phyloP scores from a whole-genome alignment of 1,140 invertebrate species.

The Periplaneta americana region DNA sequence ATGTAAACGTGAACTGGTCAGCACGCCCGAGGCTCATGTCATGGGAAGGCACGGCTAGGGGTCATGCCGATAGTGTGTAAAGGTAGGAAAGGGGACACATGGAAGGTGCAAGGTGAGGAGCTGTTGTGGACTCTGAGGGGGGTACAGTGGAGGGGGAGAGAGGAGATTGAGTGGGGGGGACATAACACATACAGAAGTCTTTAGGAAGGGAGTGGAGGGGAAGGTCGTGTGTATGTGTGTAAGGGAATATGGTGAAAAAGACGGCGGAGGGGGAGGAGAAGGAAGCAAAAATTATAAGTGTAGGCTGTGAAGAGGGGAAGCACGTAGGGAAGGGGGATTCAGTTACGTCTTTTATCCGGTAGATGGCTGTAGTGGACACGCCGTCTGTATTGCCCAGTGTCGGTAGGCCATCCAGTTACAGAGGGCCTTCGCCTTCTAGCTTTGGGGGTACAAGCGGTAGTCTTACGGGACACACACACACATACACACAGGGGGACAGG shows the following conservation, averaged over 20 bases:
- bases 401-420: background rate
- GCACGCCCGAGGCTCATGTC: background rate
- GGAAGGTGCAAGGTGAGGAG: background rate
- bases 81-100: background rate
- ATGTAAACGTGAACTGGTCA: background rate
- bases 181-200: background rate
- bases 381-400: background rate
- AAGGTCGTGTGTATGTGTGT: background rate
- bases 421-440: background rate
- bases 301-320: background rate
- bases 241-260: background rate
- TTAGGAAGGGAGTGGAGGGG: background rate
- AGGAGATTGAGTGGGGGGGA: background rate
- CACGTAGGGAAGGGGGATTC: background rate
- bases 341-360: background rate
- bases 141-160: background rate
- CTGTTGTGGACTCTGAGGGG: background rate
- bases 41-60: background rate
- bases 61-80: background rate
- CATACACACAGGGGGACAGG: background rate
- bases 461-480: background rate
- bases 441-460: background rate
- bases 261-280: background rate
- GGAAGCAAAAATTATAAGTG: background rate
- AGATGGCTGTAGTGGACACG: background rate